Evolutionary conservation across 2,888 invertebrate species (phyloP).

Genomic region (Phorcus lineatus): DNA sequence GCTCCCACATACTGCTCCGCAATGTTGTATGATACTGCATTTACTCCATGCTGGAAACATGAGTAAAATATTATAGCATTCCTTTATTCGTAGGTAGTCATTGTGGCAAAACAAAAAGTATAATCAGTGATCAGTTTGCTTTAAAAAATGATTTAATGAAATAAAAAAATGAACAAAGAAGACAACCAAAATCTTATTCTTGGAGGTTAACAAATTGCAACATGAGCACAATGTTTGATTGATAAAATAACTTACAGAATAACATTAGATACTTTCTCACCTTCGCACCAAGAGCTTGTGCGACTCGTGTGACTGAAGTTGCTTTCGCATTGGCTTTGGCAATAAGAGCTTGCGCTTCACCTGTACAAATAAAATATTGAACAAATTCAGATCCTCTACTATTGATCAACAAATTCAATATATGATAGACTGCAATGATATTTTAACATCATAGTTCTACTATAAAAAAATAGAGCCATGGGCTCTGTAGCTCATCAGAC

Average conservation of each 20-base stretch:
- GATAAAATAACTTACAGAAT: too few species aligned
- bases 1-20: constrained; percentile 97
- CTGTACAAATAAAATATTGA: constrained; percentile 47
- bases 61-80: neutral
- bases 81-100: too few species aligned
- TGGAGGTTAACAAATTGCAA: neutral
- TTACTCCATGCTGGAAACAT: constrained; percentile 82
- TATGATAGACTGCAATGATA: too few species aligned
- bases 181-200: too few species aligned
- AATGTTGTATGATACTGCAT: constrained; percentile 92
- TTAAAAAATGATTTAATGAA: neutral
- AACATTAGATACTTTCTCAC: constrained; percentile 58
- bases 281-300: constrained; percentile 79
- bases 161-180: neutral
- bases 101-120: too few species aligned
- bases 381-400: too few species aligned
- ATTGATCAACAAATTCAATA: too few species aligned
- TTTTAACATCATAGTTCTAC: too few species aligned
- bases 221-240: too few species aligned
- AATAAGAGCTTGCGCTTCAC: constrained; percentile 91
- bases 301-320: constrained; percentile 86
- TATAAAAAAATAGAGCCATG: too few species aligned
- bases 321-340: constrained; percentile 92
- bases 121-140: neutral
- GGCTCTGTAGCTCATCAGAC: too few species aligned